Evolutionary conservation across 2,888 invertebrate species (phyloP).

Genomic region (Meliscaeva auricollis): DNA sequence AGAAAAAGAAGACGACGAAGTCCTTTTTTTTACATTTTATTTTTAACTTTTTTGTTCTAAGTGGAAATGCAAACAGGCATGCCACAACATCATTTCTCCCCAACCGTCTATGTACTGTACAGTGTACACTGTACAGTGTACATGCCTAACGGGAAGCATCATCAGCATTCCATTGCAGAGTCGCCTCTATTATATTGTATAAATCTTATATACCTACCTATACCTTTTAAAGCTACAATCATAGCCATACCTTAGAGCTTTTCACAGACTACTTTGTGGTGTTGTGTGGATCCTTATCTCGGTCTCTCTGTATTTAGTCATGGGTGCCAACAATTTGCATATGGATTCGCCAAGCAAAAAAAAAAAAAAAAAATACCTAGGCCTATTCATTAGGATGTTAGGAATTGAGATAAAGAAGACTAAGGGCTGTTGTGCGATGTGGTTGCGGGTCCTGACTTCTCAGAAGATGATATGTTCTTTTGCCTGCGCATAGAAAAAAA

Average conservation of each 20-base stretch:
- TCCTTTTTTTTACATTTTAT: constrained; percentile 25
- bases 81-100: constrained; percentile 14
- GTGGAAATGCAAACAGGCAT: constrained; percentile 46
- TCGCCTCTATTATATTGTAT: background rate
- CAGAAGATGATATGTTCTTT: constrained; percentile 43
- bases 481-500: constrained; percentile 39
- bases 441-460: constrained; percentile 19
- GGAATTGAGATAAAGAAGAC: constrained; percentile 31
- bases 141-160: constrained; percentile 44
- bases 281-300: constrained; percentile 53
- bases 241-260: constrained; percentile 11
- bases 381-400: constrained; percentile 72
- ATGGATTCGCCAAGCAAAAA: constrained; percentile 50
- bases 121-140: no score
- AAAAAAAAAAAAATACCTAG: constrained; percentile 45
- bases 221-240: background rate
- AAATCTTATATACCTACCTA: no score
- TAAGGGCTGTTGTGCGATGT: constrained; percentile 16
- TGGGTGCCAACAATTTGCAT: constrained; percentile 74
- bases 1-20: constrained; percentile 3
- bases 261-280: constrained; percentile 49
- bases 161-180: background rate
- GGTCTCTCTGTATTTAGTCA: constrained; percentile 63
- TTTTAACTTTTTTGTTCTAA: constrained; percentile 20
- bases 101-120: constrained; percentile 1